Conservation (phyloP, 2,113 vertebrate genomes). For the Ailurus styani region DNA sequence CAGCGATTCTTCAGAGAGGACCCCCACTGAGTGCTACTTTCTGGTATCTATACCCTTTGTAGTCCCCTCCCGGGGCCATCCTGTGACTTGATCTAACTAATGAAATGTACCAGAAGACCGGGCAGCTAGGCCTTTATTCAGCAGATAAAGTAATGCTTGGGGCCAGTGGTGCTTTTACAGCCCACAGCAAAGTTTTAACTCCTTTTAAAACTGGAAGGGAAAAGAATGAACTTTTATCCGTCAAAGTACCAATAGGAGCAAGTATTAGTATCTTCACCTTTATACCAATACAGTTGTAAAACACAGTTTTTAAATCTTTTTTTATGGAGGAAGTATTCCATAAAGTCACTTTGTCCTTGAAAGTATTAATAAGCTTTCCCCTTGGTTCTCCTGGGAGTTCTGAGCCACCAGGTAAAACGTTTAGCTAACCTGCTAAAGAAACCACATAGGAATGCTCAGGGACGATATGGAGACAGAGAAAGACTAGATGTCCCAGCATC, state of each 20-base stretch:
- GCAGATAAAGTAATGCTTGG: not conserved
- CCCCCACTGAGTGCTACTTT: not conserved
- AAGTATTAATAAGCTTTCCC: not conserved
- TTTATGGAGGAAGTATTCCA: not conserved
- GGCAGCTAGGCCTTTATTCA: not conserved
- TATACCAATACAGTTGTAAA: not conserved
- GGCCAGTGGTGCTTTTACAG: not conserved
- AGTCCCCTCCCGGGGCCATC: not conserved
- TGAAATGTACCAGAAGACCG: not conserved
- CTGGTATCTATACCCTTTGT: not conserved
- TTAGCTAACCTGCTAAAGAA: not conserved
- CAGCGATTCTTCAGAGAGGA: not conserved
- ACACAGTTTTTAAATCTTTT: not conserved
- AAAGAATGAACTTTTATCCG: not conserved
- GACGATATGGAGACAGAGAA: not conserved
- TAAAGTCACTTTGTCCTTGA: not conserved
- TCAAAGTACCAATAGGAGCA: not conserved
- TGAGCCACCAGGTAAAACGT: not conserved
- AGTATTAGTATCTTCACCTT: not conserved
- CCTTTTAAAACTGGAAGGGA: not conserved
- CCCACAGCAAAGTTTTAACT: not conserved
- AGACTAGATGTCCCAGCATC: not conserved
- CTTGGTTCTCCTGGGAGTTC: not conserved
- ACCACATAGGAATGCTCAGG: not conserved
- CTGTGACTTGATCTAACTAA: not conserved